These are phyloP conservation scores for Euzetes globulus DNA, from an alignment of 2,888 invertebrate genomes.

Conservation along the genomic window DNA sequence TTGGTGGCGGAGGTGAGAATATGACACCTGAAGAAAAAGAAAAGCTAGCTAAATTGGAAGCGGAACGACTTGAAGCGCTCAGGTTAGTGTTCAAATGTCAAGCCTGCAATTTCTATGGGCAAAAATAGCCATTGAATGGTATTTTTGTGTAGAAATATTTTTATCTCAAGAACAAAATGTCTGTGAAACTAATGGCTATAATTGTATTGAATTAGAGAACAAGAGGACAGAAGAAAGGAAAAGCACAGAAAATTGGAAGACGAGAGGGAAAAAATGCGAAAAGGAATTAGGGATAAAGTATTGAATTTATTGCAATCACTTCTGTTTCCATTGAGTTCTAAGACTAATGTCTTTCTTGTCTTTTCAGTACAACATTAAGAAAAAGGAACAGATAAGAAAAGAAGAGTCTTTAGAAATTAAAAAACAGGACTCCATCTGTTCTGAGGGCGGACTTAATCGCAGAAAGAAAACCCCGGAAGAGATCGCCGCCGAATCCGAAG, in stretches of 20 bases:
- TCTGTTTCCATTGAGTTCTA: neutral
- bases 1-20: slow-evolving; percentile 27
- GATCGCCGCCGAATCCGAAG: slow-evolving; percentile 90
- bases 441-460: slow-evolving; percentile 64
- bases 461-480: slow-evolving; percentile 99
- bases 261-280: slow-evolving; percentile 96
- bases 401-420: slow-evolving; percentile 65
- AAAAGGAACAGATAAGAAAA: slow-evolving; percentile 85
- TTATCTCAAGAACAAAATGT: too few species aligned
- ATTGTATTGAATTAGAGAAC: slow-evolving; percentile 57
- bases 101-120: too few species aligned
- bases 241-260: slow-evolving; percentile 99
- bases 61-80: slow-evolving; percentile 94
- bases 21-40: slow-evolving; percentile 64
- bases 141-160: neutral
- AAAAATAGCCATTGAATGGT: too few species aligned
- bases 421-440: slow-evolving; percentile 57
- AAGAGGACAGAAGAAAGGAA: slow-evolving; percentile 95
- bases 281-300: slow-evolving; percentile 98
- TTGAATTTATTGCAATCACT: slow-evolving; percentile 43
- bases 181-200: neutral
- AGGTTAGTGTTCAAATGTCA: neutral
- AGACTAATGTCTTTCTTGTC: neutral
- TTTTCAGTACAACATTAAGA: slow-evolving; percentile 91
- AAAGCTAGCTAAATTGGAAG: slow-evolving; percentile 95